Conservation (phyloP, 2,888 invertebrate species). For the Macrosoma leucophasiata region DNA sequence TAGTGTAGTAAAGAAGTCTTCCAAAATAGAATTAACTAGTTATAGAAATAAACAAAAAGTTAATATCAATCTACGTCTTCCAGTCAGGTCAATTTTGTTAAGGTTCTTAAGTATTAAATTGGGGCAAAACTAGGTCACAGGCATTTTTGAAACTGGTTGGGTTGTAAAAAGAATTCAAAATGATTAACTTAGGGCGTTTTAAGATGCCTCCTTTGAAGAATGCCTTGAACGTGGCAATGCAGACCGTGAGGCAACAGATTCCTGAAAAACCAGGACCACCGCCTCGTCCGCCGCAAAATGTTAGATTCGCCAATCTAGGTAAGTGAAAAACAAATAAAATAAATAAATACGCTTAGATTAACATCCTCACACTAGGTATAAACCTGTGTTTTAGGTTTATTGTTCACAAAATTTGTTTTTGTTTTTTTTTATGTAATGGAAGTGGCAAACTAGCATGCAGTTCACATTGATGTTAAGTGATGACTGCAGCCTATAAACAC, state of each 20-base stretch:
- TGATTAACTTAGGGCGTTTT: slow-evolving; percentile 72
- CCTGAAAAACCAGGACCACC: slow-evolving; percentile 78
- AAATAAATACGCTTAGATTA: too few relatives aligned
- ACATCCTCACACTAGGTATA: too few relatives aligned
- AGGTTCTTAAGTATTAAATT: too few relatives aligned
- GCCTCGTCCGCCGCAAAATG: slow-evolving; percentile 67
- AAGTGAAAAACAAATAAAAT: slow-evolving; percentile 38
- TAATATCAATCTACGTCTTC: slow-evolving; percentile 34
- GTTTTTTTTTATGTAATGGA: too few relatives aligned
- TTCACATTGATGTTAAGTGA: too few relatives aligned
- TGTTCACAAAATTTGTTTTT: too few relatives aligned
- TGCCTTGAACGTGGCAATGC: slow-evolving; percentile 87
- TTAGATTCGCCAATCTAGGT: slow-evolving; percentile 72
- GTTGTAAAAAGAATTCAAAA: slow-evolving; percentile 32
- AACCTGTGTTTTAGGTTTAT: too few relatives aligned
- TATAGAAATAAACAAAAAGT: slow-evolving; percentile 19
- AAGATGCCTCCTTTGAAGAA: slow-evolving; percentile 84
- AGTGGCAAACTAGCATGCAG: too few relatives aligned
- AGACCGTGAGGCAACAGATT: slow-evolving; percentile 85
- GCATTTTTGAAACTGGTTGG: too few relatives aligned
- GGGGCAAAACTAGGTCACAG: too few relatives aligned
- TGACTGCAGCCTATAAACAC: too few relatives aligned
- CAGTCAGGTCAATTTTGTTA: slow-evolving; percentile 32
- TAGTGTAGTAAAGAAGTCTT: slow-evolving; percentile 67
- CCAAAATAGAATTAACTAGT: slow-evolving; percentile 43